These are phyloP conservation scores for Fratercula arctica DNA, from an alignment of 2,797 vertebrate genomes.

Conservation along the genomic window DNA sequence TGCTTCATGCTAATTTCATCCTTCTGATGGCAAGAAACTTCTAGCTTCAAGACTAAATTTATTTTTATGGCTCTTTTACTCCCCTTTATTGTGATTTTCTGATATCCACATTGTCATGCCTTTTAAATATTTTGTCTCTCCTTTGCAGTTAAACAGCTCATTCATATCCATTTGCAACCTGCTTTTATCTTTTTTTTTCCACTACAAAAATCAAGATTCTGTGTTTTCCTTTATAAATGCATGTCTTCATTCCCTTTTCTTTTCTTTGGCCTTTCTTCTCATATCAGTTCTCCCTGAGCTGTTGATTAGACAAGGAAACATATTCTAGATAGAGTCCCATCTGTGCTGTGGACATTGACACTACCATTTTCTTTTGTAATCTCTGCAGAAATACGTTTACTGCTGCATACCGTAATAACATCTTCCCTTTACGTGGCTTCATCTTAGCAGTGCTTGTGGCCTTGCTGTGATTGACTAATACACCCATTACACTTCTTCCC, in stretches of 20 bases:
- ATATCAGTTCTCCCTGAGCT: background rate
- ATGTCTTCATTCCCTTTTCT: background rate
- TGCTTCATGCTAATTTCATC: background rate
- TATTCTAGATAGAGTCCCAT: background rate
- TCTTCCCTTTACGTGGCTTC: background rate
- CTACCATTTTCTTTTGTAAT: background rate
- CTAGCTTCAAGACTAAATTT: background rate
- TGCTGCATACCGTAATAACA: background rate
- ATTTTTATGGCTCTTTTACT: background rate
- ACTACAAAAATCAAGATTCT: background rate
- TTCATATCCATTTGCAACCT: background rate
- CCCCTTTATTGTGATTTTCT: background rate
- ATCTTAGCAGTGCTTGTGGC: background rate
- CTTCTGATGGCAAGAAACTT: background rate
- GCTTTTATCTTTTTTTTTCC: background rate
- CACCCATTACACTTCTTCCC: background rate
- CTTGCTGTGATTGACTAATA: constrained; percentile 17
- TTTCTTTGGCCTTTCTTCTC: background rate
- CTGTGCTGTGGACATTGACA: background rate
- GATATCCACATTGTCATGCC: background rate
- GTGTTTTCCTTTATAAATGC: background rate
- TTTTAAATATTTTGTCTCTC: background rate
- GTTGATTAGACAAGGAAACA: background rate
- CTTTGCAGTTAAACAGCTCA: background rate
- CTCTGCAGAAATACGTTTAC: background rate